These are phyloP conservation scores for Agonopterix alstromeriana DNA, from an alignment of 2,888 invertebrate species.

Conservation along the genomic window DNA sequence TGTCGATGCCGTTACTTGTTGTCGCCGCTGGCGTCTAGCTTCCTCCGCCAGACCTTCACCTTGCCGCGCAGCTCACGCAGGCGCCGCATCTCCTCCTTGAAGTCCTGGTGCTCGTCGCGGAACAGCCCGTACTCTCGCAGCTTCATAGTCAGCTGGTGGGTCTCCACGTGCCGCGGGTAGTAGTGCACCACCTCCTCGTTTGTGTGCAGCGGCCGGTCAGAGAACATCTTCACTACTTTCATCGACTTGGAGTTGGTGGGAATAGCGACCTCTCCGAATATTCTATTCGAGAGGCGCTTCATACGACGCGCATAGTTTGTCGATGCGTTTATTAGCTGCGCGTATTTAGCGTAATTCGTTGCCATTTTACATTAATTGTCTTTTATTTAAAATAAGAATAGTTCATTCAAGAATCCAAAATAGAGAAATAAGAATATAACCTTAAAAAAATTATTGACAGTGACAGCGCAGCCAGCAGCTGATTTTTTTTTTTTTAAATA, in stretches of 20 bases:
- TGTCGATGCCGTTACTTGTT: neutral
- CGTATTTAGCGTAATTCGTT: constrained; percentile 83
- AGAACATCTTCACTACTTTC: constrained; percentile 88
- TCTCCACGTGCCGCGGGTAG: constrained; percentile 91
- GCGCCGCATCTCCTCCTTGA: constrained; percentile 90
- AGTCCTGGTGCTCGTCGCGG: constrained; percentile 93
- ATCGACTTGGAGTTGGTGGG: constrained; percentile 85
- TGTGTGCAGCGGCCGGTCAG: constrained; percentile 84
- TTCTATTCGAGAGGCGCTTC: constrained; percentile 89
- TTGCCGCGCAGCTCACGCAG: constrained; percentile 87
- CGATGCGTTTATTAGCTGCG: constrained; percentile 80
- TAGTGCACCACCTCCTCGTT: constrained; percentile 85
- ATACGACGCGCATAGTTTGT: constrained; percentile 91
- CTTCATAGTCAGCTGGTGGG: constrained; percentile 82
- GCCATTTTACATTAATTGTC: constrained; percentile 34
- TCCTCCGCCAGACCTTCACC: constrained; percentile 71
- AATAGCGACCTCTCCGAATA: constrained; percentile 91
- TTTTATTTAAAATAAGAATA: neutral
- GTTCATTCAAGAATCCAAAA: no score
- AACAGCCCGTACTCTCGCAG: constrained; percentile 87
- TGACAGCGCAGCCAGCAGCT: no score
- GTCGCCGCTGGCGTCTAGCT: constrained; percentile 39
- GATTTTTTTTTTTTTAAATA: no score
- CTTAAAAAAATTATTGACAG: neutral
- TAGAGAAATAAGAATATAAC: neutral